These are phyloP conservation scores for Danio choprae DNA, from an alignment of 2,797 vertebrate species.

Conservation along the genomic window DNA sequence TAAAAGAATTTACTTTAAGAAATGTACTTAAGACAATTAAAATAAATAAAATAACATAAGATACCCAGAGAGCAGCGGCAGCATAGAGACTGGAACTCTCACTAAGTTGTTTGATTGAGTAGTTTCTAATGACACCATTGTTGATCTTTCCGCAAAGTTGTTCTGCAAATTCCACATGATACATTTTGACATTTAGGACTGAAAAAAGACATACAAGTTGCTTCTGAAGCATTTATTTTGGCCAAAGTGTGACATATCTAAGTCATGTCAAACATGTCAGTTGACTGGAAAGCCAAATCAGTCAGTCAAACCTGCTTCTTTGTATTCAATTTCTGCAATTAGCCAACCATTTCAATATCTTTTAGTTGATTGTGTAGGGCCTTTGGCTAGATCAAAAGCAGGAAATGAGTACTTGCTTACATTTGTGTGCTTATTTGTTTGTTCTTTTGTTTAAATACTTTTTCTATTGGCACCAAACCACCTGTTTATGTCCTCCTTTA, in stretches of 20 bases:
- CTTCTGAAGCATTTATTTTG: conserved; percentile 31
- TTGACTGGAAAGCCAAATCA: conserved; percentile 20
- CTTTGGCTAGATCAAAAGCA: neutral
- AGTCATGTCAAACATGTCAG: neutral
- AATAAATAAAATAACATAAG: no score
- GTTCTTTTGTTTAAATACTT: no score
- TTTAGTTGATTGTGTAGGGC: conserved; percentile 28
- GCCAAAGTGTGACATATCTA: neutral
- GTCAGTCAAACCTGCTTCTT: neutral
- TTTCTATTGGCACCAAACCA: no score
- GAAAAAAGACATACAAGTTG: neutral
- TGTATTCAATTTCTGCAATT: neutral
- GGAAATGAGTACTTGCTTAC: no score
- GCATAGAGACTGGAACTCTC: no score
- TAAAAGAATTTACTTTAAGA: no score
- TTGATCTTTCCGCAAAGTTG: neutral
- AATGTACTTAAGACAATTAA: no score
- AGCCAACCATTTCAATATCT: conserved; percentile 9
- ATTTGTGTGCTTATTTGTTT: no score
- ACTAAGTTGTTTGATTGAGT: neutral
- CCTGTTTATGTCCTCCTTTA: no score
- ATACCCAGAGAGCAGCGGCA: no score
- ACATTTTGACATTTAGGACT: conserved; percentile 30
- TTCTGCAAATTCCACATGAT: conserved; percentile 9
- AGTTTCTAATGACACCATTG: neutral